A percentile compares a stretch with the other conserved stretches of the same genome.
Conservation (phyloP, 2,113 vertebrate species). For the Toxotes jaculatrix region DNA sequence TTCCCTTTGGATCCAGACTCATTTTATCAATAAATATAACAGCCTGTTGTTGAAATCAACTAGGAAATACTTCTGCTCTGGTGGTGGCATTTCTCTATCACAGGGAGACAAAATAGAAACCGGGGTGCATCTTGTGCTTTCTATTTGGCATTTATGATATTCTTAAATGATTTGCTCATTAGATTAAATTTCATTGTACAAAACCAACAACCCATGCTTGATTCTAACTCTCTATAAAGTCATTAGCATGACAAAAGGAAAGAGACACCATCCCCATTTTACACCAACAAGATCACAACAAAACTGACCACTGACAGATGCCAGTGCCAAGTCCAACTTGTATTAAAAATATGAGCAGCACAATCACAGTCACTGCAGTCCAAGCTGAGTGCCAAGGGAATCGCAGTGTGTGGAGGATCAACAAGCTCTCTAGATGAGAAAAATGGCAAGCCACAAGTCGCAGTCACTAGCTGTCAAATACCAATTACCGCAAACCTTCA, state of each 20-base stretch:
- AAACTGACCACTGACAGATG: constrained; percentile 8
- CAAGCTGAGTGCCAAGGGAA: neutral
- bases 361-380: constrained; percentile 25
- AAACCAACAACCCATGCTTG: neutral
- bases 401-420: neutral
- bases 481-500: constrained; percentile 2
- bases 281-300: neutral
- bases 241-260: neutral
- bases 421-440: constrained; percentile 4
- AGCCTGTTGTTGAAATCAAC: no score
- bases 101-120: neutral
- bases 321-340: constrained; percentile 9
- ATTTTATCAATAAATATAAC: neutral
- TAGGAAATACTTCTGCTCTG: neutral
- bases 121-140: neutral
- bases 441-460: neutral
- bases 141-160: neutral
- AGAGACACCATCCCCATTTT: neutral
- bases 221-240: neutral
- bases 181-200: neutral
- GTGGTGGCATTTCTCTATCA: no score
- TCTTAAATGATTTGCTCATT: neutral
- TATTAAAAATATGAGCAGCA: constrained; percentile 24
- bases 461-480: neutral
- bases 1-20: neutral